Conservation (phyloP, 53 echinoderm and acorn worm species). For the Paracentrotus lividus region DNA sequence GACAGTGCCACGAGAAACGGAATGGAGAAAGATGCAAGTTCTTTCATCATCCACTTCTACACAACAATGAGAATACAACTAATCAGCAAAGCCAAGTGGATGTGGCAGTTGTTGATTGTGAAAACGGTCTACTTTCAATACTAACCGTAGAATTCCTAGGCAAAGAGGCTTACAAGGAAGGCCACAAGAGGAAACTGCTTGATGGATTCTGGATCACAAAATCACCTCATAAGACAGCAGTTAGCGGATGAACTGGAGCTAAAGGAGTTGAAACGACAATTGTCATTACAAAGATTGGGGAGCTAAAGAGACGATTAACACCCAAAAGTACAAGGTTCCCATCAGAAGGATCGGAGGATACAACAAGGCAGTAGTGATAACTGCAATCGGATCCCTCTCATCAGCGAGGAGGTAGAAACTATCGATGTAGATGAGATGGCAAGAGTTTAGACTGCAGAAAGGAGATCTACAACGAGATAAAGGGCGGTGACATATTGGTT, state of each 20-base stretch:
- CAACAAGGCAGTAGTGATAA: not conserved
- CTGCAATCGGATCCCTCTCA: constrained; percentile 63
- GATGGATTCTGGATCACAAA: constrained; percentile 66
- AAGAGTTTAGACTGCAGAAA: no score
- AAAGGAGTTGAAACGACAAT: constrained; percentile 54
- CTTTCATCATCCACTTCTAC: constrained; percentile 44
- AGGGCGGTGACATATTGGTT: constrained; percentile 67
- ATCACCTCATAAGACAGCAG: constrained; percentile 55
- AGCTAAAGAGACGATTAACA: constrained; percentile 68
- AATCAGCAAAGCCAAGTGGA: no score
- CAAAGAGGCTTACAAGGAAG: no score
- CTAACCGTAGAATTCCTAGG: no score
- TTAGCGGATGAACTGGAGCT: constrained; percentile 64
- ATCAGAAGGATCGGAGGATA: not conserved
- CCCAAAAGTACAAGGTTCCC: constrained; percentile 40
- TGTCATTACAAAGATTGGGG: constrained; percentile 73
- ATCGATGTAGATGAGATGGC: no score
- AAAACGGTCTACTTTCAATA: no score
- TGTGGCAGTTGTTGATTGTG: no score
- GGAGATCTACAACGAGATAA: constrained; percentile 67
- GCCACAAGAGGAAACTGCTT: constrained; percentile 64
- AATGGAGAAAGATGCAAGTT: no score
- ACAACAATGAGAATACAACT: not conserved
- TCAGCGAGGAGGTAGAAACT: no score
- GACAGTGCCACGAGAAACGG: constrained; percentile 16